Conservation (phyloP, 53 echinoderm and acorn worm genomes). For the Echinarachnius parma region DNA sequence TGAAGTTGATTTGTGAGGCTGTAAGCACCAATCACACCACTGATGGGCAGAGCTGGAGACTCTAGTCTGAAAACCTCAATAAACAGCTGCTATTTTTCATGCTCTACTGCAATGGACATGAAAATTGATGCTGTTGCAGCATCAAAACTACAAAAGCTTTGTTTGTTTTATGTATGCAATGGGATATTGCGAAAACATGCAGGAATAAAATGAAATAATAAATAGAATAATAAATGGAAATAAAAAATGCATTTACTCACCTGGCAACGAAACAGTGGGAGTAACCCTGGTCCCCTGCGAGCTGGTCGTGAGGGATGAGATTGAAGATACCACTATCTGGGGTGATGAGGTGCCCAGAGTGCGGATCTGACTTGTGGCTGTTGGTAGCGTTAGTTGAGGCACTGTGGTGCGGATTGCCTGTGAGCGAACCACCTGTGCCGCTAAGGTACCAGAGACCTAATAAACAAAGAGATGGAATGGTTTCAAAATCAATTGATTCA, state of each 20-base stretch:
- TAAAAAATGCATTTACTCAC: constrained; percentile 20
- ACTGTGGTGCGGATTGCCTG: constrained; percentile 76
- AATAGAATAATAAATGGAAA: background rate
- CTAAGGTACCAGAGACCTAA: constrained; percentile 78
- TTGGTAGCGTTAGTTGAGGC: constrained; percentile 63
- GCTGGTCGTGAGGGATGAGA: constrained; percentile 48
- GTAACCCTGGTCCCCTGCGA: constrained; percentile 72
- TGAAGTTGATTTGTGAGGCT: constrained; percentile 7
- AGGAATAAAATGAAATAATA: background rate
- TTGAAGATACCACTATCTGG: constrained; percentile 66
- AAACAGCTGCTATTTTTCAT: background rate
- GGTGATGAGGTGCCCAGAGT: constrained; percentile 58
- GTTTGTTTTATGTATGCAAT: too few relatives aligned
- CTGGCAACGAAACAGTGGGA: constrained; percentile 50
- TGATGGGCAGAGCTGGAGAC: background rate
- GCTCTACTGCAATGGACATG: background rate
- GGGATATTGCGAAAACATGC: too few relatives aligned
- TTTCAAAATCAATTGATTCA: too few relatives aligned
- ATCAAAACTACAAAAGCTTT: too few relatives aligned
- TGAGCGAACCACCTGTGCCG: constrained; percentile 78
- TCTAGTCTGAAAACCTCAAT: constrained; percentile 12
- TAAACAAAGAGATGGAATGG: too few relatives aligned
- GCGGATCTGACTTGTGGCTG: constrained; percentile 69
- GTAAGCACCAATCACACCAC: constrained; percentile 7
- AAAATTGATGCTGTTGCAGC: background rate